Evolutionary conservation across 2,888 invertebrate species (phyloP), one percentile per base, ranked within the genome.

Genomic region (Colletes collaris): DNA sequence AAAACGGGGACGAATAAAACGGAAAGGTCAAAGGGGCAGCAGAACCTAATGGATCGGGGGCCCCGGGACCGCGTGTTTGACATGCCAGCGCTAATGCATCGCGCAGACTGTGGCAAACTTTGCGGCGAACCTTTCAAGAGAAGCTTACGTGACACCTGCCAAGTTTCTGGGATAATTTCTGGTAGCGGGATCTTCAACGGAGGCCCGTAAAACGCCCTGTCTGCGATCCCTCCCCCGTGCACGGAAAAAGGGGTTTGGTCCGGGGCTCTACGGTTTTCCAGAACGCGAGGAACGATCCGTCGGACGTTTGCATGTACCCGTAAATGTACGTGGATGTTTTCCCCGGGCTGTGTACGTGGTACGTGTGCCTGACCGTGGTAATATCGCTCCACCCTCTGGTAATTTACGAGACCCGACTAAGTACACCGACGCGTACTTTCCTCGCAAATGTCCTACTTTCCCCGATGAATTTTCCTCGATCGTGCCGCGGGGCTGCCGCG

Each of bases 341-440:
- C 44, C 7, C 11, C 1, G 10, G 40, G n/a, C 10, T 58, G 49
- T 64, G 71, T 69, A 37, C 44, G 56, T 46, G 55, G 46, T 69
- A 49, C 55, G 62, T 74, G 53, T 60, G 66, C 53, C 66, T 72
- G 81, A 73, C 72, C 76, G 58, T 59, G 68, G 78, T 80, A 86
- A 86, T 86, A 86, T 86, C 44, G 76, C 75, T 74, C 69, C 73
- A 55, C 76, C 74, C 67, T 71, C 66, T 37, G 72, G 74, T 86
- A 82, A 86, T 86, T 86, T 86, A 86, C 76, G 84, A 78, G 77
- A 65, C 53, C 59, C 64, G 59, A 56, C 80, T 84, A 84, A 79
- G 70, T 83, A 83, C 78, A 74, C 72, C 65, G 68, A 71, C 69
- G 65, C 74, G 70, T 70, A 83, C 78, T 67, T 74, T 59, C 70